A percentile compares a stretch with the other conserved stretches of the same genome.
Evolutionary conservation across 2,888 invertebrate genomes (phyloP).

Genomic region (Vanessa cardui): DNA sequence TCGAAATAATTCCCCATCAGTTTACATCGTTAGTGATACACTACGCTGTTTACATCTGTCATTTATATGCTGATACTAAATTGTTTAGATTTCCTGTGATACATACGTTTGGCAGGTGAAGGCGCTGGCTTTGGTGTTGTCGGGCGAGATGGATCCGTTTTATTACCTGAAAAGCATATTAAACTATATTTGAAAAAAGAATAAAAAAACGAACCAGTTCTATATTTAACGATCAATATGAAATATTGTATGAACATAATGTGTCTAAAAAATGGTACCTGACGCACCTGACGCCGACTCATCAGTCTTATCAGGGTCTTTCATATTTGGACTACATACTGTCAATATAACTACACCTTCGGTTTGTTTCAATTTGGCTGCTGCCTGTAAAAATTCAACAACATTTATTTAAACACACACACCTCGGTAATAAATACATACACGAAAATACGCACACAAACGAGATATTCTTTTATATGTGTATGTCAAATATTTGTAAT

Average conservation of each 20-base stretch:
- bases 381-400: conserved; percentile 84
- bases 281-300: conserved; percentile 47
- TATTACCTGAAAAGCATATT: conserved; percentile 16
- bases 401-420: background rate
- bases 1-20: too few species aligned
- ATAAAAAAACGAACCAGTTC: background rate
- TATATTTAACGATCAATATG: too few species aligned
- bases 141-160: conserved; percentile 53
- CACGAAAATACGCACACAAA: too few species aligned
- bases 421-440: background rate
- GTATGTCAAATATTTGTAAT: too few species aligned
- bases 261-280: conserved; percentile 23
- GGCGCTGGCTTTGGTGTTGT: conserved; percentile 66
- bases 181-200: background rate
- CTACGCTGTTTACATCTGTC: too few species aligned
- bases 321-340: conserved; percentile 92
- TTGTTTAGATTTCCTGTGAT: too few species aligned
- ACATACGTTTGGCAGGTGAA: conserved; percentile 76
- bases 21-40: too few species aligned
- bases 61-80: too few species aligned
- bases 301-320: conserved; percentile 79
- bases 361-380: conserved; percentile 91
- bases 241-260: too few species aligned
- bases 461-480: too few species aligned
- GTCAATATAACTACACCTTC: conserved; percentile 93